A percentile compares a stretch with the other conserved stretches of the same genome.
Conservation (phyloP, 2,888 invertebrate species). For the Hartigia nigra region DNA sequence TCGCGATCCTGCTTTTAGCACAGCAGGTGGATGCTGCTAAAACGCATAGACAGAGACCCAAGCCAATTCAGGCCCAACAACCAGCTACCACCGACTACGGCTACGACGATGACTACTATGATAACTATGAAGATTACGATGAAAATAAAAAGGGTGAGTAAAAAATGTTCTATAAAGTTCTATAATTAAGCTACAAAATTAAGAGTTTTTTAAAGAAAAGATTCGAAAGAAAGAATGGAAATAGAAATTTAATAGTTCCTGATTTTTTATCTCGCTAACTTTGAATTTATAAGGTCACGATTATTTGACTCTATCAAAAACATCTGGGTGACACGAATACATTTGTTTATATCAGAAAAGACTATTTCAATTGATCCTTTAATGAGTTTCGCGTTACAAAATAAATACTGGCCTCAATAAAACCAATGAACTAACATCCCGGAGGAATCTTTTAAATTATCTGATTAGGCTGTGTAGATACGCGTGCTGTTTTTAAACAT, state of each 20-base stretch:
- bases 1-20: constrained; percentile 35
- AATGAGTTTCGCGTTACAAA: neutral
- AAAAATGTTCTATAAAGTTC: neutral
- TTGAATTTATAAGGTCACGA: neutral
- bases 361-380: neutral
- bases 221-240: neutral
- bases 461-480: neutral
- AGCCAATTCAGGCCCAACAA: constrained; percentile 40
- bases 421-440: neutral
- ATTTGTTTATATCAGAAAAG: neutral
- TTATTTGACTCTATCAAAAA: neutral
- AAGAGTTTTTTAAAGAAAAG: neutral
- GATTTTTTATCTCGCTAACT: neutral
- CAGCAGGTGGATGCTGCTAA: constrained; percentile 32
- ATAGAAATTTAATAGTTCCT: neutral
- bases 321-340: neutral
- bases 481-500: neutral
- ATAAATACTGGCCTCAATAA: neutral
- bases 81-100: constrained; percentile 35
- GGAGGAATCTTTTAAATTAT: neutral
- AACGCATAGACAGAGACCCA: constrained; percentile 34
- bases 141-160: constrained; percentile 45
- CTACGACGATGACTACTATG: constrained; percentile 49
- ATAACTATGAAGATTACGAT: constrained; percentile 50
- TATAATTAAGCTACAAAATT: neutral